Conservation (phyloP, 2,797 vertebrate species). For the Cygnus olor region DNA sequence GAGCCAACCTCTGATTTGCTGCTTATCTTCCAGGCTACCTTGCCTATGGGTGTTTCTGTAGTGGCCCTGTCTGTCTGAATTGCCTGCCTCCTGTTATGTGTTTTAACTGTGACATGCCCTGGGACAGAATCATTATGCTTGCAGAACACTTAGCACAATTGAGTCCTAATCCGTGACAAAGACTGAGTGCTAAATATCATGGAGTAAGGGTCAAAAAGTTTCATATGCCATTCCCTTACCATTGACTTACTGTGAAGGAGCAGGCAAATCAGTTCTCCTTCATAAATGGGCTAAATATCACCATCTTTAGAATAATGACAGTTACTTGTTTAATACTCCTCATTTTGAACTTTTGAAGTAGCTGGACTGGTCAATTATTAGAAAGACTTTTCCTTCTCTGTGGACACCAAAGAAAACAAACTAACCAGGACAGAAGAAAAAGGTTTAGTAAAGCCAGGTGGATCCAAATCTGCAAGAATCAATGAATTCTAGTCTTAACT, state of each 20-base stretch:
- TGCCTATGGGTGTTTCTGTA: background rate
- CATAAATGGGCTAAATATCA: background rate
- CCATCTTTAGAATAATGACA: background rate
- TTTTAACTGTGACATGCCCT: background rate
- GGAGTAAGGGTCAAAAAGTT: background rate
- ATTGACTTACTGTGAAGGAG: background rate
- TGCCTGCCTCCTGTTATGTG: background rate
- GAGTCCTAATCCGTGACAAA: background rate
- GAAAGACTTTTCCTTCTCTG: background rate
- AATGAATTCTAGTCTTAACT: background rate
- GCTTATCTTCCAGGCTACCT: background rate
- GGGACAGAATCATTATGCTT: background rate
- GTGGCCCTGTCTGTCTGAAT: background rate
- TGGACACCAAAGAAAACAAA: background rate
- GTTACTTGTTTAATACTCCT: background rate
- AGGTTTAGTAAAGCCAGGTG: background rate
- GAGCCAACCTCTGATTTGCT: background rate
- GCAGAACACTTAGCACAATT: background rate
- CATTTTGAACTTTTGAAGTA: background rate
- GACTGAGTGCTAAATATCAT: background rate
- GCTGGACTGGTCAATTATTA: background rate
- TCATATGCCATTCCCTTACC: background rate
- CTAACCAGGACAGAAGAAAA: background rate
- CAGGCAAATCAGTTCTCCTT: background rate
- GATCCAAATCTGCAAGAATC: background rate